Conservation (phyloP, 1,140 invertebrate species). For the Geopemphigus sp. region DNA sequence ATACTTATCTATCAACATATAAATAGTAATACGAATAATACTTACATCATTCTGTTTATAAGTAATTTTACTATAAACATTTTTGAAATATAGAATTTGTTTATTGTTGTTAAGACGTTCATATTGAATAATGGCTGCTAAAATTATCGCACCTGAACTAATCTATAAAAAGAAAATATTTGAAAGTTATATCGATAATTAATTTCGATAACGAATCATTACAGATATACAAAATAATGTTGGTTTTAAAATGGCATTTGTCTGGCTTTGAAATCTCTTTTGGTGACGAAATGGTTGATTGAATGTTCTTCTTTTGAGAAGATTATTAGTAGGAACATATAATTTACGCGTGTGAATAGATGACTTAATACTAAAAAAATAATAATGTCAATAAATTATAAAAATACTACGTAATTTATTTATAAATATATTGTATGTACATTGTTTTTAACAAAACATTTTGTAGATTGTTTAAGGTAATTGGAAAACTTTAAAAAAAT, state of each 20-base stretch:
- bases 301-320: not conserved
- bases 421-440: too few species aligned
- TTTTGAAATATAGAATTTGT: not conserved
- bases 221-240: slow-evolving; percentile 25
- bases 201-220: not conserved
- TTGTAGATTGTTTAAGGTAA: too few species aligned
- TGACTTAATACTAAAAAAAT: not conserved
- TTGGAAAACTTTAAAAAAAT: too few species aligned
- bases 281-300: not conserved
- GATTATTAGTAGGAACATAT: not conserved
- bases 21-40: too few species aligned
- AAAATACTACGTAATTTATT: too few species aligned
- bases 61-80: not conserved
- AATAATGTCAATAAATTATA: too few species aligned
- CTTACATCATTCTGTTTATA: not conserved
- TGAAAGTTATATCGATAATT: not conserved
- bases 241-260: not conserved
- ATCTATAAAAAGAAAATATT: slow-evolving; percentile 2
- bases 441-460: too few species aligned
- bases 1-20: too few species aligned
- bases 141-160: not conserved
- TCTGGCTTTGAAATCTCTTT: slow-evolving; percentile 10
- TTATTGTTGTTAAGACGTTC: not conserved
- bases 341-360: not conserved
- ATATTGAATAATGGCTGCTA: slow-evolving; percentile 37